Percentiles rank a stretch among this genome's conserved stretches.
Evolutionary conservation across 2,113 vertebrate species (phyloP).

Genomic region (Anarrhichthys ocellatus): DNA sequence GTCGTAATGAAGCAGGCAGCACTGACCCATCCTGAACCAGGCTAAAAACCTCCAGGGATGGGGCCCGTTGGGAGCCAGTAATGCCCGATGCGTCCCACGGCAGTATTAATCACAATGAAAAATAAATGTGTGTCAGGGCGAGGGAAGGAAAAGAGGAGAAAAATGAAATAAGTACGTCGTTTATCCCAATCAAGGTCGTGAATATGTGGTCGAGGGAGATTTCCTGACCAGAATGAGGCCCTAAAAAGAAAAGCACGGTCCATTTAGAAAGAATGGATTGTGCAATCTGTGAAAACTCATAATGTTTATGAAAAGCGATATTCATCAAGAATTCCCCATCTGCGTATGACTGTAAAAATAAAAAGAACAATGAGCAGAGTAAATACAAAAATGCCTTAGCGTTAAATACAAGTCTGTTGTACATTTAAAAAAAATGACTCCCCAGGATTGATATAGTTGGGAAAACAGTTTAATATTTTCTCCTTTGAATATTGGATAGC

Average conservation of each 20-base stretch:
- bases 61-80: constrained; percentile 92
- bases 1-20: constrained; percentile 96
- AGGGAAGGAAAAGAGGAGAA: constrained; percentile 20
- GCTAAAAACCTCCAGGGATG: constrained; percentile 89
- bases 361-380: constrained; percentile 43
- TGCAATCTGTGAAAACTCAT: constrained; percentile 72
- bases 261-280: constrained; percentile 74
- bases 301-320: constrained; percentile 69
- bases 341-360: constrained; percentile 56
- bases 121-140: constrained; percentile 89
- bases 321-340: constrained; percentile 69
- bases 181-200: constrained; percentile 92
- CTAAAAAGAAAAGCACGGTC: constrained; percentile 70
- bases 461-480: constrained; percentile 82
- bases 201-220: constrained; percentile 89
- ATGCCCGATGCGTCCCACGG: constrained; percentile 85
- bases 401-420: constrained; percentile 45
- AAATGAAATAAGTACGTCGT: constrained; percentile 90
- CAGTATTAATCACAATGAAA: constrained; percentile 94
- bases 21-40: constrained; percentile 94
- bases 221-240: constrained; percentile 79
- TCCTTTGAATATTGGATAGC: constrained; percentile 80
- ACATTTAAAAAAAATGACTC: constrained; percentile 69
- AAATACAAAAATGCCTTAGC: constrained; percentile 13
- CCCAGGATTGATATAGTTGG: constrained; percentile 68